Conservation (phyloP, 2,113 vertebrate species). For the Eira barbara region DNA sequence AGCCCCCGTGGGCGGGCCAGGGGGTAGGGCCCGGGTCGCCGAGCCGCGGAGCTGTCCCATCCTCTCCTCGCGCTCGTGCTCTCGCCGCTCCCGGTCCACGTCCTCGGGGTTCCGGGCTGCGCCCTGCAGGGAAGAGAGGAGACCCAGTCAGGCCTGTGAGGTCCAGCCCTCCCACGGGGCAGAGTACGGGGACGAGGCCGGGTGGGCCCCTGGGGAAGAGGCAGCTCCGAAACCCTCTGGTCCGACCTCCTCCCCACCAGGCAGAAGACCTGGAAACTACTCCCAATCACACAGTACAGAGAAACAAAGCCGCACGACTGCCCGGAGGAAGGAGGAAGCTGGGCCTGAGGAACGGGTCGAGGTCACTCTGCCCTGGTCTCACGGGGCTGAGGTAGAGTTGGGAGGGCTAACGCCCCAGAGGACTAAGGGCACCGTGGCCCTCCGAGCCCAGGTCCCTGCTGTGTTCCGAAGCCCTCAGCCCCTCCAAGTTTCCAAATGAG, state of each 20-base stretch:
- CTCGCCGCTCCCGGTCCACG: conserved; percentile 91
- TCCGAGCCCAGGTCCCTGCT: neutral
- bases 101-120: conserved; percentile 95
- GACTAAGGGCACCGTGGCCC: neutral
- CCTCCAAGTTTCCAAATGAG: neutral
- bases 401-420: neutral
- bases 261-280: neutral
- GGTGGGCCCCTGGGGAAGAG: neutral
- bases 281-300: neutral
- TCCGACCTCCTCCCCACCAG: neutral
- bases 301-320: neutral
- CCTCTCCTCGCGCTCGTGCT: conserved; percentile 93
- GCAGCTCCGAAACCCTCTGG: neutral
- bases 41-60: conserved; percentile 90
- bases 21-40: conserved; percentile 85
- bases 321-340: neutral
- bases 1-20: conserved; percentile 84
- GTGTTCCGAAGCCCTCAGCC: neutral
- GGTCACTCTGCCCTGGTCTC: neutral
- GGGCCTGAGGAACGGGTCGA: neutral
- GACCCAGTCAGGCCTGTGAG: neutral
- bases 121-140: conserved; percentile 82
- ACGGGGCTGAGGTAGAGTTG: accelerated
- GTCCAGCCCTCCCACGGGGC: accelerated
- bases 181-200: neutral